These are phyloP conservation scores for Diogma glabrata DNA, from an alignment of 2,888 invertebrate genomes.

Conservation along the genomic window DNA sequence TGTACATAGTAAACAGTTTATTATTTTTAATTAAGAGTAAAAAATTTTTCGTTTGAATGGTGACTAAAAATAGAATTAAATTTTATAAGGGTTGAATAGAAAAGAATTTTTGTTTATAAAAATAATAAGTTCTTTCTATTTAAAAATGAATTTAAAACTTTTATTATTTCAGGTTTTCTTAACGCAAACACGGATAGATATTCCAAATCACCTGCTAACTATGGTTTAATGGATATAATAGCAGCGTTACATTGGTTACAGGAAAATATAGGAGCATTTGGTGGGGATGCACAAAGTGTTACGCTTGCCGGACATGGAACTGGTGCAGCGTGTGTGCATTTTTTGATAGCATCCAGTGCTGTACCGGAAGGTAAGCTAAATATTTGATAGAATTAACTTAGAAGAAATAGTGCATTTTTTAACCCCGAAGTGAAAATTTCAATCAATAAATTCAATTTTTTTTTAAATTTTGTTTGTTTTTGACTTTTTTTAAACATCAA, in stretches of 20 bases:
- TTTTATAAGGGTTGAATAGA: no score
- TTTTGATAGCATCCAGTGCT: slow-evolving; percentile 86
- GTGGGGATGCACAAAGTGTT: slow-evolving; percentile 86
- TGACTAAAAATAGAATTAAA: no score
- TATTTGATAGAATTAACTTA: slow-evolving; percentile 10
- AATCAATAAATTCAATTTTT: no score
- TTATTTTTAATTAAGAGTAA: no score
- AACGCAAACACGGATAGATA: slow-evolving; percentile 81
- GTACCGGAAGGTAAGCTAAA: slow-evolving; percentile 85
- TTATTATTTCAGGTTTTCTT: slow-evolving; percentile 59
- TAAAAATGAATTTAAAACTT: not conserved
- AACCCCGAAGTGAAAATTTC: no score
- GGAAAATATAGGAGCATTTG: slow-evolving; percentile 89
- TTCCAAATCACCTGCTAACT: slow-evolving; percentile 81
- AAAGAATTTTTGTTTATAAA: no score
- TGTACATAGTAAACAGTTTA: no score
- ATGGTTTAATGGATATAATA: slow-evolving; percentile 96
- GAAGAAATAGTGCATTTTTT: no score
- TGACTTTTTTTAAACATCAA: no score
- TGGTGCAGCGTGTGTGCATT: slow-evolving; percentile 91
- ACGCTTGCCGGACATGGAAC: slow-evolving; percentile 93
- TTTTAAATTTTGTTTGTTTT: no score
- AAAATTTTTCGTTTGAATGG: no score
- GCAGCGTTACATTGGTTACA: slow-evolving; percentile 94
- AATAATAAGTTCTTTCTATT: not conserved